These are phyloP conservation scores for Volucella zonaria DNA, from an alignment of 2,888 invertebrate species.

Conservation along the genomic window DNA sequence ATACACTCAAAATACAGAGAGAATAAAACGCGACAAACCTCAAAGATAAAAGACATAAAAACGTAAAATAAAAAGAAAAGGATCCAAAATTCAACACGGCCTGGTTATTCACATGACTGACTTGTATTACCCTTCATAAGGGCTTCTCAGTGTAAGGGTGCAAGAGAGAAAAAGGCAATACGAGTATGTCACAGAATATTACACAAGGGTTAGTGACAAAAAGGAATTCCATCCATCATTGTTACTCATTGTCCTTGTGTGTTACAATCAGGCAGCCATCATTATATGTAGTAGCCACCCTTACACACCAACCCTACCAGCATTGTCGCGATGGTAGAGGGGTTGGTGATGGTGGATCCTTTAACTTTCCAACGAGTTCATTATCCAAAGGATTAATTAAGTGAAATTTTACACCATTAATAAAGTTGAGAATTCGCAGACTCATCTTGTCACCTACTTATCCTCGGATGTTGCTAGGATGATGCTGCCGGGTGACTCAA, in stretches of 20 bases:
- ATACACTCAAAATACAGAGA: not conserved
- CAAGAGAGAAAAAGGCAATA: not conserved
- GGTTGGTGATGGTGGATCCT: not conserved
- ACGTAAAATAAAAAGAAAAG: no score
- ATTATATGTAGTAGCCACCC: not conserved
- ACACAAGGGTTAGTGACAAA: slow-evolving; percentile 27
- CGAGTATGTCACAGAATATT: slow-evolving; percentile 23
- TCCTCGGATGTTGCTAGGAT: not conserved
- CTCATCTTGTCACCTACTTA: slow-evolving; percentile 53
- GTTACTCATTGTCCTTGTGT: slow-evolving; percentile 26
- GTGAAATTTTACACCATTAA: slow-evolving; percentile 68
- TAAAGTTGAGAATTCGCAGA: slow-evolving; percentile 54
- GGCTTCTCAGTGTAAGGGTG: not conserved
- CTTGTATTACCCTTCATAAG: slow-evolving; percentile 17
- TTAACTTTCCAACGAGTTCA: slow-evolving; percentile 39
- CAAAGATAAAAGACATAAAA: no score
- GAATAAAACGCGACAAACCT: no score
- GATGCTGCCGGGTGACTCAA: not conserved
- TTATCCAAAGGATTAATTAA: slow-evolving; percentile 66
- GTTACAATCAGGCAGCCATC: not conserved
- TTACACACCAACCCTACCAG: not conserved
- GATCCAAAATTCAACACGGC: not conserved
- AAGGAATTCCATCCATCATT: slow-evolving; percentile 54
- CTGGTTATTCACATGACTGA: slow-evolving; percentile 14
- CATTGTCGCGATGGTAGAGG: not conserved